Conservation (phyloP, 2,113 vertebrate species). For the Hypanus sabinus region DNA sequence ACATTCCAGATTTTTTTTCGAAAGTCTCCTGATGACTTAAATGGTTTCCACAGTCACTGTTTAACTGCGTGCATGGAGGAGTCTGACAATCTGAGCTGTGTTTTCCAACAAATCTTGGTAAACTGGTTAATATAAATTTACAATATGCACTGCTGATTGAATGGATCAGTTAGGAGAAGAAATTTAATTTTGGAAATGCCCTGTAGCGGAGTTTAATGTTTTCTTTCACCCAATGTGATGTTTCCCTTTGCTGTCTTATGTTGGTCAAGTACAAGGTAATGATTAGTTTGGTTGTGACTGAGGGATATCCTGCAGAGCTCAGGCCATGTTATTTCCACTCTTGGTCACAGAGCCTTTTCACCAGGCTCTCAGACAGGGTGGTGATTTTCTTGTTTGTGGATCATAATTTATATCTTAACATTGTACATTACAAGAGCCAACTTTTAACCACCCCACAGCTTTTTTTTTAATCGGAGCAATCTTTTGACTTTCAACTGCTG, state of each 20-base stretch:
- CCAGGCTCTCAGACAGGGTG: slow-evolving; percentile 7
- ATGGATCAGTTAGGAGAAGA: not conserved
- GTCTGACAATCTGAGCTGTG: not conserved
- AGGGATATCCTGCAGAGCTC: not conserved
- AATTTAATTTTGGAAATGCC: not conserved
- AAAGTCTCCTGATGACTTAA: no score
- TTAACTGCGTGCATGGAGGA: not conserved
- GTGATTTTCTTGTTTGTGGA: slow-evolving; percentile 30
- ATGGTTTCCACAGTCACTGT: no score
- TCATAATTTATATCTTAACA: slow-evolving; percentile 14
- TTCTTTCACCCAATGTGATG: not conserved
- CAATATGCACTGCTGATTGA: not conserved
- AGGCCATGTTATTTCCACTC: slow-evolving; percentile 1
- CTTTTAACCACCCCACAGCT: not conserved
- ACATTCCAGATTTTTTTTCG: not conserved
- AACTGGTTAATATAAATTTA: not conserved
- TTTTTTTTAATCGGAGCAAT: not conserved
- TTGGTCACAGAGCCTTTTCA: slow-evolving; percentile 8
- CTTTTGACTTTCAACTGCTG: not conserved
- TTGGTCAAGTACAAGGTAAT: not conserved
- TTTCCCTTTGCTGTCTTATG: not conserved
- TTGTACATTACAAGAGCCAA: slow-evolving; percentile 28
- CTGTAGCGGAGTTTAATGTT: not conserved
- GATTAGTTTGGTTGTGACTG: not conserved
- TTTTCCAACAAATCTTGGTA: not conserved